phyloP scores from a whole-genome alignment of 2,113 vertebrate genomes.

The Strix uralensis region DNA sequence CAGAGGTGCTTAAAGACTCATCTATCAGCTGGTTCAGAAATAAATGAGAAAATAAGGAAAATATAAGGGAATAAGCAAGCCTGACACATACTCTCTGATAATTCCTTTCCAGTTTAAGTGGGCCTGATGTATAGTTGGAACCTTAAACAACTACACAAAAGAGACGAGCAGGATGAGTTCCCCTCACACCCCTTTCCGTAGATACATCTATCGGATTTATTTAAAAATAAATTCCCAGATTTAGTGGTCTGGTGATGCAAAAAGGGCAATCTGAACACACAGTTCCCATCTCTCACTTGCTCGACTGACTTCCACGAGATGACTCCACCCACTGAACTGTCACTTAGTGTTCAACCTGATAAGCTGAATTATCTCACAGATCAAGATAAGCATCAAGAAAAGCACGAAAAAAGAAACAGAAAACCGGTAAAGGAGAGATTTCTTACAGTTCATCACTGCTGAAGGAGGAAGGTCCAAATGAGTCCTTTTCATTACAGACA shows the following conservation, averaged over 20 bases:
- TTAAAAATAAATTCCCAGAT: neutral
- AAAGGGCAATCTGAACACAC: neutral
- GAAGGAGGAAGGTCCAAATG: neutral
- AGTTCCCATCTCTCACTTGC: neutral
- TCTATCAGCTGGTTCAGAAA: neutral
- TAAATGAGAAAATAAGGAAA: neutral
- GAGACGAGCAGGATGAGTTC: neutral
- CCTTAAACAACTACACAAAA: neutral
- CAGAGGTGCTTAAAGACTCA: neutral
- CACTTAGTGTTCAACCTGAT: neutral
- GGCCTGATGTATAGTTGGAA: neutral
- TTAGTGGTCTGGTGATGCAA: neutral
- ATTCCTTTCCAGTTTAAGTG: neutral
- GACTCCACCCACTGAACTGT: neutral
- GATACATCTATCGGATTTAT: neutral
- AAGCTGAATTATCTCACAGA: neutral
- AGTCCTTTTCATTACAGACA: neutral
- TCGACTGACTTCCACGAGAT: neutral
- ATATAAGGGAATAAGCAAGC: neutral
- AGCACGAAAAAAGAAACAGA: neutral
- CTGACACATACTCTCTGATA: neutral
- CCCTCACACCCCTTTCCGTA: fast-evolving
- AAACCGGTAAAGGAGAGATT: neutral
- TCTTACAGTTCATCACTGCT: neutral
- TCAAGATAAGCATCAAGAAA: neutral